Evolutionary conservation across 2,888 invertebrate genomes (phyloP).

Genomic region (Bursaphelenchus okinawaensis): DNA sequence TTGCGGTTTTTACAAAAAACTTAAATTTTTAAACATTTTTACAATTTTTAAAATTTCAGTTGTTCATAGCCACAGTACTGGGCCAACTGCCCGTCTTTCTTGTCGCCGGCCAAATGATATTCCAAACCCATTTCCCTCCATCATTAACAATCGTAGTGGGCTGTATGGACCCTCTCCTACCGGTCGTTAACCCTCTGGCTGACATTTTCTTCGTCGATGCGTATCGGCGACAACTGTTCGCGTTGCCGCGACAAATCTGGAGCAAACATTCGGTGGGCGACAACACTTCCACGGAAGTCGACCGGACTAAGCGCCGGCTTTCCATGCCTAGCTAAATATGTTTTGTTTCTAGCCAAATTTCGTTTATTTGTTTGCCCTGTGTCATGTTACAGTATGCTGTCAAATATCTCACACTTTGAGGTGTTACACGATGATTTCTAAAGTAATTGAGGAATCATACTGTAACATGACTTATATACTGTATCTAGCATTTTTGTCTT

Average conservation of each 20-base stretch:
- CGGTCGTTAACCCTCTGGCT: not conserved
- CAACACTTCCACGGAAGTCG: not conserved
- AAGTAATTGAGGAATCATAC: too few species aligned
- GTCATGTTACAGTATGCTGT: too few species aligned
- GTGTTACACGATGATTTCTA: too few species aligned
- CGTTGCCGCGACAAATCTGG: not conserved
- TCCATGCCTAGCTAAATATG: not conserved
- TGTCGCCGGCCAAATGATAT: not conserved
- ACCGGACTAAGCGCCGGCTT: not conserved
- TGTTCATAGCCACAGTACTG: not conserved
- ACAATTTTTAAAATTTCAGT: too few species aligned
- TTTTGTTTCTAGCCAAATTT: too few species aligned
- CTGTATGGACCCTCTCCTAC: not conserved
- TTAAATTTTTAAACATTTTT: too few species aligned
- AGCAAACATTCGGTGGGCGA: not conserved
- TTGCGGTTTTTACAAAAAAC: too few species aligned
- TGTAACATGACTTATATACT: too few species aligned
- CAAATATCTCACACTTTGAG: too few species aligned
- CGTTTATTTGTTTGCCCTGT: too few species aligned
- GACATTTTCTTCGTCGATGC: not conserved
- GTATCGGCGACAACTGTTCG: not conserved
- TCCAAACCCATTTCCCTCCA: not conserved
- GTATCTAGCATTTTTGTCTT: too few species aligned
- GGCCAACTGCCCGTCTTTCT: not conserved
- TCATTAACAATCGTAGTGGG: not conserved